Evolutionary conservation across 2,797 vertebrate genomes (phyloP), one percentile per base, ranked within the genome.

Genomic region (Vespertilio murinus): DNA sequence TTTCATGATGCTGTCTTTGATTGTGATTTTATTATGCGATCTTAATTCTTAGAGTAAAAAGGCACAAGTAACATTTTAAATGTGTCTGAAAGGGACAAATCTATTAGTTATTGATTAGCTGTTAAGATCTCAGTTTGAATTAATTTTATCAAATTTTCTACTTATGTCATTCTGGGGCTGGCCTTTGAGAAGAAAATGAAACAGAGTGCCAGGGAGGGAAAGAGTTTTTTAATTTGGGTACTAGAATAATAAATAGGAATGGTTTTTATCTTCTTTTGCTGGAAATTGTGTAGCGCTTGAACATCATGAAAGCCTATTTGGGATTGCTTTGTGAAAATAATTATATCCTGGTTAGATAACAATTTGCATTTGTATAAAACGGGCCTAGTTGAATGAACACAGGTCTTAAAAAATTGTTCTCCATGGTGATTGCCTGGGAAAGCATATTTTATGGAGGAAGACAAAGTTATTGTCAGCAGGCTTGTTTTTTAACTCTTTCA

Each of bases 331-430:
- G 28, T 87, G 45, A 35, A 88, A 18, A 40, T 49, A 85, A 33
- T 88, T 85, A 52, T 61, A 38, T 94, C n/a, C 33, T 95, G 22
- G 49, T 88, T 95, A 79, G 47, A 25, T 83, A 61, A 61, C 56
- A 61, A n/a, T 91, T 94, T 79, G 38, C 6, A 30, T 92, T 90
- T 95, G 2, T 90, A 52, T 88, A 92, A 90, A 94, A 80, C 42
- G 92, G 23, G 18, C 20, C 45, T 78, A 28, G 40, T 20, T 78
- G 23, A 70, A 10, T 75, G 49, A 69, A 64, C 30, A 20, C 80
- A 70, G 28, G 16, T 85, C 92, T 94, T 42, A 35, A 52, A 49
- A 90, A 88, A 64, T 25, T 69, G 5, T 69, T 74, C 14, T 18
- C 35, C 86, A 0, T 88, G 25, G 17, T 80, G 45, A 86, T 49